A percentile compares a stretch with the other conserved stretches of the same genome.
These are phyloP conservation scores for Nettapus auritus DNA, from an alignment of 2,113 vertebrate species.

Conservation along the genomic window DNA sequence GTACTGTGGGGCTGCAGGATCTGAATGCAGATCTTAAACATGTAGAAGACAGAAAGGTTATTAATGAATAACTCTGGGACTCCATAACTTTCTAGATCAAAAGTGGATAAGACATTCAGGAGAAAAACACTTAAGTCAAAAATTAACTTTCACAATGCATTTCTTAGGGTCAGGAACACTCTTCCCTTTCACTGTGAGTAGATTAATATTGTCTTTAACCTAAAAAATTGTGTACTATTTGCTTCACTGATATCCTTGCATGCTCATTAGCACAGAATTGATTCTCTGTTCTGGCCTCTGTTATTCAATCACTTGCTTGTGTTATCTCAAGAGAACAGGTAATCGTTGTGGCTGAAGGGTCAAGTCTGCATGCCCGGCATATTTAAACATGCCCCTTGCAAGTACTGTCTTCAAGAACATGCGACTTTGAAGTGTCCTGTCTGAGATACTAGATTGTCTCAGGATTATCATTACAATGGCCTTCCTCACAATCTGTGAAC, in stretches of 20 bases:
- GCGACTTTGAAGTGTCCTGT: not conserved
- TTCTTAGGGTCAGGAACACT: not conserved
- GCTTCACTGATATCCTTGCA: not conserved
- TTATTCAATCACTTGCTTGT: conserved; percentile 36
- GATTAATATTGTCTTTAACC: conserved; percentile 38
- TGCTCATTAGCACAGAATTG: conserved; percentile 59
- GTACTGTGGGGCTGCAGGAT: not conserved
- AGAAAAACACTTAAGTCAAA: not conserved
- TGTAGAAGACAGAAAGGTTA: not conserved
- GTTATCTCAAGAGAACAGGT: conserved; percentile 44
- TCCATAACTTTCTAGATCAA: not conserved
- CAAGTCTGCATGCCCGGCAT: not conserved
- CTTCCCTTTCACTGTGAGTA: not conserved
- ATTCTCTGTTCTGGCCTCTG: conserved; percentile 41
- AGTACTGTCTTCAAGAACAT: not conserved
- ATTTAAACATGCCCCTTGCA: not conserved
- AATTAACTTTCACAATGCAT: not conserved
- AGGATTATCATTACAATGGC: not conserved
- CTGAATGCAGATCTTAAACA: not conserved
- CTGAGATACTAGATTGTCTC: not conserved
- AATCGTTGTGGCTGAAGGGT: not conserved
- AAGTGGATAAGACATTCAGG: not conserved
- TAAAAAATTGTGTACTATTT: not conserved
- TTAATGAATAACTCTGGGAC: not conserved
- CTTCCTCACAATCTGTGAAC: not conserved